Percentiles rank a stretch among this genome's conserved stretches.
These are phyloP conservation scores for Tyria jacobaeae DNA, from an alignment of 2,888 invertebrate genomes.

Conservation along the genomic window DNA sequence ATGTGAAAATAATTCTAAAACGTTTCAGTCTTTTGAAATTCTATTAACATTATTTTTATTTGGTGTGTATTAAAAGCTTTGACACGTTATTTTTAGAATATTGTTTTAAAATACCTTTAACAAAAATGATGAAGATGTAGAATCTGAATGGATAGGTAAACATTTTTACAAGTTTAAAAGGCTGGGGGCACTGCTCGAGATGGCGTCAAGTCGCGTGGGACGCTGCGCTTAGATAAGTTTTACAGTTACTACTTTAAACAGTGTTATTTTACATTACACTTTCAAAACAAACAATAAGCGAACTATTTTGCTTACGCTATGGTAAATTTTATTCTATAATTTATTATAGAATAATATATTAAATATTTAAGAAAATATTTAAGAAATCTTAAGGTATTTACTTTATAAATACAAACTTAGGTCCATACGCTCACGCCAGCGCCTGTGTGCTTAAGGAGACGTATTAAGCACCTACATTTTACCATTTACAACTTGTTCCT, in stretches of 20 bases:
- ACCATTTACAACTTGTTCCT: too few relatives aligned
- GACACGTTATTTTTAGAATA: neutral
- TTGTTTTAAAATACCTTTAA: neutral
- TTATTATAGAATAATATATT: too few relatives aligned
- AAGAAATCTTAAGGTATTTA: too few relatives aligned
- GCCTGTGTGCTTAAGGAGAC: too few relatives aligned
- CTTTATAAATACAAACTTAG: too few relatives aligned
- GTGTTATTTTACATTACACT: slow-evolving; percentile 14
- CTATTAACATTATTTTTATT: neutral
- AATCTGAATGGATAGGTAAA: neutral
- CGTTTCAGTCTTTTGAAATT: neutral
- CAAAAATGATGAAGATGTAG: neutral
- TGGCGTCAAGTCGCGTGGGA: slow-evolving; percentile 9
- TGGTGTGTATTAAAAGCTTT: neutral
- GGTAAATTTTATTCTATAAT: slow-evolving; percentile 1
- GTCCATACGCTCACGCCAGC: too few relatives aligned
- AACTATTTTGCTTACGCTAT: neutral
- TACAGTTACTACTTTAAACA: slow-evolving; percentile 14
- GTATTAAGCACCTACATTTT: too few relatives aligned
- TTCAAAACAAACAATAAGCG: slow-evolving; percentile 14
- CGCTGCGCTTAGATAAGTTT: slow-evolving; percentile 7
- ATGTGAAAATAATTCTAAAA: neutral
- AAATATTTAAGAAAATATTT: too few relatives aligned
- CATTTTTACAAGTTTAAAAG: slow-evolving; percentile 8
- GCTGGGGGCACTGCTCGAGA: neutral